Evolutionary conservation across 2,797 vertebrate species (phyloP), one percentile per base, ranked within the genome.

Genomic region (Danionella dracula): DNA sequence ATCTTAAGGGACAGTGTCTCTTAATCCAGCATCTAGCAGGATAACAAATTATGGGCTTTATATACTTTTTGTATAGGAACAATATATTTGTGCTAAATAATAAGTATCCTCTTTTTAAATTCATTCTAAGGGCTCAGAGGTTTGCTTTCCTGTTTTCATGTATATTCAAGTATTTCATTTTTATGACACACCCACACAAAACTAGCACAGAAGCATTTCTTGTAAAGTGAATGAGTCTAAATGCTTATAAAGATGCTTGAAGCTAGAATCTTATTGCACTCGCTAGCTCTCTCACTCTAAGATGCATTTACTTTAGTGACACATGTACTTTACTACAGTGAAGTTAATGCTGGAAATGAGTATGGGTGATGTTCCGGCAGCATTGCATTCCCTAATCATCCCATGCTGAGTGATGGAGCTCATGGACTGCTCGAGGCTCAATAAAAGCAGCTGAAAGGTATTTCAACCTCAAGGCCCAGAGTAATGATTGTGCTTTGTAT

Each of bases 371-470:
- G 10, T 44, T 46, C 19, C 17, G 9, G 11, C 15, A 23, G 29
- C 19, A 54, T 38, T 16, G 50, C 41, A 16, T 65, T 69, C 34
- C 32, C 53, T 63, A 56, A 57, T 57, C 68, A 58, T 57, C 37
- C 31, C 62, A 35, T 27, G 29, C 60, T 58, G 44, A 50, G 42
- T 50, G 51, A 71, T 65, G 60, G 61, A 42, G 58, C 13, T 4
- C 29, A 38, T 17, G 41, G 11, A 21, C 54, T 64, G 60, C 61
- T 62, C 15, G 12, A 16, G 41, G 59, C 51, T 65, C 62, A 54
- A 40, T 64, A 64, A 64, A 75, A 60, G 65, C 60, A 56, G 55
- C 69, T 49, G 55, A 65, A 65, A 75, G 40, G 65, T 61, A 38
- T 60, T 71, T 75, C 66, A 65, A 46, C 65, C 55, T 68, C 42